phyloP scores from a whole-genome alignment of 2,113 vertebrate genomes.

The Oryzias celebensis region DNA sequence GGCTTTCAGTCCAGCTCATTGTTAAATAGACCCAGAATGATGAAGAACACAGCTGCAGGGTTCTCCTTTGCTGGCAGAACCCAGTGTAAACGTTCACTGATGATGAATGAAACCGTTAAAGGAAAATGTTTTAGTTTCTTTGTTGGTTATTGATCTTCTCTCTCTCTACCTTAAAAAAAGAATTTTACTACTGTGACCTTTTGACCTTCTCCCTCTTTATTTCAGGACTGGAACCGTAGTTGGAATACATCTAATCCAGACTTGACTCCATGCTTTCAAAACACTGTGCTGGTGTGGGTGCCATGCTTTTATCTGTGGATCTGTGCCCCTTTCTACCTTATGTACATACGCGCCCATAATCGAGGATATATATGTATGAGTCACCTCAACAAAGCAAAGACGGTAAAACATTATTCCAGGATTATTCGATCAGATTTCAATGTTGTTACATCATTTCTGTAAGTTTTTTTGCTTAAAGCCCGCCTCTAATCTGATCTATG shows the following conservation, averaged over 20 bases:
- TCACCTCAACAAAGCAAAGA: constrained; percentile 91
- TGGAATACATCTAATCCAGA: constrained; percentile 87
- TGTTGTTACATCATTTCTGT: neutral
- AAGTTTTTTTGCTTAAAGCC: neutral
- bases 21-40: too few species aligned
- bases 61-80: too few species aligned
- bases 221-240: constrained; percentile 89
- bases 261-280: constrained; percentile 93
- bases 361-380: constrained; percentile 93
- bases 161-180: too few species aligned
- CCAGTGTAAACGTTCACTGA: too few species aligned
- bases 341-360: constrained; percentile 82
- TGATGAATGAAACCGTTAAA: too few species aligned
- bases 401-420: constrained; percentile 72
- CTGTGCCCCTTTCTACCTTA: constrained; percentile 84
- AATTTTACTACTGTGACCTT: neutral
- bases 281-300: constrained; percentile 87
- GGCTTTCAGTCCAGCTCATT: too few species aligned
- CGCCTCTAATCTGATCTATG: too few species aligned
- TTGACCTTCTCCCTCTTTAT: neutral
- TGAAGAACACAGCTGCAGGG: too few species aligned
- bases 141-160: too few species aligned
- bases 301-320: constrained; percentile 92
- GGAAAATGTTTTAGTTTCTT: too few species aligned
- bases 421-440: too few species aligned